Base-by-base conservation (phyloP, 1,140 invertebrate genomes). In the Drosophila takahashii region DNA sequence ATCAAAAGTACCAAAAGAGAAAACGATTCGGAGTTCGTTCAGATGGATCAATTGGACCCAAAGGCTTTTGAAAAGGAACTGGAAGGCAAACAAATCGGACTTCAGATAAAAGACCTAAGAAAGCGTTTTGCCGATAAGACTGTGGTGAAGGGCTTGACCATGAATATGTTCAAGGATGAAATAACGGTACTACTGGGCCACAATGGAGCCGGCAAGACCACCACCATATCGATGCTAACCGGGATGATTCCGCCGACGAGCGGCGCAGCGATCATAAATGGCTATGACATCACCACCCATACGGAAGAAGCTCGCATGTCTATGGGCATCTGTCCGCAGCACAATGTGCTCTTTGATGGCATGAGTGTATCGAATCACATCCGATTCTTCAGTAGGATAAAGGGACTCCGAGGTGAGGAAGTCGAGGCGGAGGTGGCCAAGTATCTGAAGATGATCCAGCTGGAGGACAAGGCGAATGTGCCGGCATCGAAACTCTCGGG, bases 331-430 rank as follows among this genome's bases (percentile, higher is more conserved):
- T 99, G 98, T 93, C 98, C 98, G 9, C 98, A 99, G 92, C 97
- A 99, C 91, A 97, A 99, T 92, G 96, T 99, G 64, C 94, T 99
- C 1, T 98, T 99, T 91, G 95, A 97, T 58, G 96, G 97, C 77
- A 93, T 99, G 45, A 98, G 96, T 15, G 98, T 99, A 0, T 93
- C 94, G 27, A 97, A 99, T 92, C 98, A 99, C 92, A 93, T 99
- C 8, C 93, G 95, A 59, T 98, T 98, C 92, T 98, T 97, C 92
- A 95, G 95, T 74, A 93, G 95, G 90, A 93, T 97, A 81, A 95
- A 95, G 95, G 97, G 95, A 44, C 75, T 92, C 79, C 77, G 81
- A 91, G 86, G 94, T 90, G 39, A 93, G 94, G 48, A 93, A 94
- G 95, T 96, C 77, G 91, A 93, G 48, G 62, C 81, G 1, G 94